Evolutionary conservation across 2,113 vertebrate genomes (phyloP).

Genomic region (Silurus asotus): DNA sequence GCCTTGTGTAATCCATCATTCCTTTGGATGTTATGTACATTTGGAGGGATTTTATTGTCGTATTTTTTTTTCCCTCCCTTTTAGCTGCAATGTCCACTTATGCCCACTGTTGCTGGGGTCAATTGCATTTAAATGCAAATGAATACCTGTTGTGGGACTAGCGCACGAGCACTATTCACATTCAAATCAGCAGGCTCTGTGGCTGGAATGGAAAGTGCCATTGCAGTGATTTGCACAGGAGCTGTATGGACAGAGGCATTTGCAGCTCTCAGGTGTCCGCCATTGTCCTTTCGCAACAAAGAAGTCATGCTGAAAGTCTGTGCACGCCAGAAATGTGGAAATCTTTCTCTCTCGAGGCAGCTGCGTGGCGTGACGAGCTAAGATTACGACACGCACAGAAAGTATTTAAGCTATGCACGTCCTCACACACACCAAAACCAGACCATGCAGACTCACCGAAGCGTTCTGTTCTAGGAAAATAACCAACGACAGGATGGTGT

Average conservation of each 20-base stretch:
- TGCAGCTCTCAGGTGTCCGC: slow-evolving; percentile 30
- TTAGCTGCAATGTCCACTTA: slow-evolving; percentile 40
- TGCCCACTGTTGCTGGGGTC: slow-evolving; percentile 39
- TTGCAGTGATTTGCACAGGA: slow-evolving; percentile 41
- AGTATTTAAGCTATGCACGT: background rate
- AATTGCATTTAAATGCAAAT: slow-evolving; percentile 57
- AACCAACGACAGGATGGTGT: background rate
- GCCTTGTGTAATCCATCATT: background rate
- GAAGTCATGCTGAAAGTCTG: background rate
- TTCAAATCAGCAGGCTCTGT: slow-evolving; percentile 42
- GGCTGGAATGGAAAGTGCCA: slow-evolving; percentile 42
- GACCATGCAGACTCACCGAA: background rate
- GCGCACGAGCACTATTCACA: slow-evolving; percentile 49
- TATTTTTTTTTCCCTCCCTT: background rate
- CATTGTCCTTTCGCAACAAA: slow-evolving; percentile 28
- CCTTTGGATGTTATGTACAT: background rate
- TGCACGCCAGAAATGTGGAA: background rate
- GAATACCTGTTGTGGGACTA: slow-evolving; percentile 48
- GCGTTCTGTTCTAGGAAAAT: background rate
- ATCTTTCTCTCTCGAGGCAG: background rate
- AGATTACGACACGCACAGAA: background rate
- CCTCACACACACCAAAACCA: background rate
- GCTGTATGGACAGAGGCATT: slow-evolving; percentile 4
- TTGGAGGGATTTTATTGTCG: background rate
- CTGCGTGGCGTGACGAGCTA: background rate